Evolutionary conservation across 1,140 invertebrate genomes (phyloP).

Genomic region (Heterodera carotae): DNA sequence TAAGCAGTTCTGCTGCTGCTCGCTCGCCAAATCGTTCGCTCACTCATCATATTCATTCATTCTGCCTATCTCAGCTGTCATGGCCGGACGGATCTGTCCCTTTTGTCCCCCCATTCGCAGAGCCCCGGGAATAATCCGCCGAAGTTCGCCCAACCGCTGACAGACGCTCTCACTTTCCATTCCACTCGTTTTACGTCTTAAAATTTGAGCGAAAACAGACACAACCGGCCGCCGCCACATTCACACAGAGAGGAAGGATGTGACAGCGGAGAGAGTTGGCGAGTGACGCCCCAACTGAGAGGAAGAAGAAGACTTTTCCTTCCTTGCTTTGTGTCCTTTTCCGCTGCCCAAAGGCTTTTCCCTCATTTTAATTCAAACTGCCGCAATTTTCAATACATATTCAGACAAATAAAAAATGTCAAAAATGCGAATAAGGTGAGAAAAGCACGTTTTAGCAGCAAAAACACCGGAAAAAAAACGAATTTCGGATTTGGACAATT

Average conservation of each 20-base stretch:
- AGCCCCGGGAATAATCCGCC: neutral
- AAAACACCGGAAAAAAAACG: constrained; percentile 1
- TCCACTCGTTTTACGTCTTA: neutral
- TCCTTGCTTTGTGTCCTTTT: constrained; percentile 5
- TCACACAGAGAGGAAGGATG: neutral
- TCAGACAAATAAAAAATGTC: neutral
- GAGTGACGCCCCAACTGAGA: neutral
- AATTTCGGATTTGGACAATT: neutral
- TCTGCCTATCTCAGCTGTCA: neutral
- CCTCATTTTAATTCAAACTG: constrained; percentile 11
- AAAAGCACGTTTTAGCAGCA: neutral
- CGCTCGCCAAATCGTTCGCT: neutral
- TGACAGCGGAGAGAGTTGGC: neutral
- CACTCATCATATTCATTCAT: too few species aligned
- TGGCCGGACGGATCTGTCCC: neutral
- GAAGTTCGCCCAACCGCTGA: constrained; percentile 8
- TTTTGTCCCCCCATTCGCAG: neutral
- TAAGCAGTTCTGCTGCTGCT: neutral
- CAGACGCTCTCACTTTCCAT: constrained; percentile 17
- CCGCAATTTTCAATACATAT: neutral
- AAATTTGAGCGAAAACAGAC: neutral
- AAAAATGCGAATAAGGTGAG: neutral
- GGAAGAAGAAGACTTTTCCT: constrained; percentile 2
- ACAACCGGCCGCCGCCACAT: too few species aligned
- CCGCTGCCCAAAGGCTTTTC: neutral